These are phyloP conservation scores for Python bivittatus DNA, from an alignment of 2,113 vertebrate genomes.

Conservation along the genomic window DNA sequence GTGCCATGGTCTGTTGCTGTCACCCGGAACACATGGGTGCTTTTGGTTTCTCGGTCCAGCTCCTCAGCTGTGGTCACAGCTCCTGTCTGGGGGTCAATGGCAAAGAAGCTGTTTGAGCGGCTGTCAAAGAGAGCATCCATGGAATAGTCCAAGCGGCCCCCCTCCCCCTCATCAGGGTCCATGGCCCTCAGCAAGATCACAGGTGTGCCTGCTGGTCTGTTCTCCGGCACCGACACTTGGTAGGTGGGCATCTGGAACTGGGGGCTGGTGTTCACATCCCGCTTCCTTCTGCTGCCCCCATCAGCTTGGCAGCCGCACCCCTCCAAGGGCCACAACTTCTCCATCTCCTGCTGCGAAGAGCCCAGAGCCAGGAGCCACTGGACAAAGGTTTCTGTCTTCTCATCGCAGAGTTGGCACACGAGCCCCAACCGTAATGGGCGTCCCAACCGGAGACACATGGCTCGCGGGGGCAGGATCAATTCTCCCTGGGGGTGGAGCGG, in stretches of 20 bases:
- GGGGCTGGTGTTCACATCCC: conserved; percentile 84
- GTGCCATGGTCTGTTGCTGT: conserved; percentile 82
- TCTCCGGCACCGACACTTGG: conserved; percentile 90
- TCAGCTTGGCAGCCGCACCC: conserved; percentile 37
- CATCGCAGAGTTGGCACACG: conserved; percentile 60
- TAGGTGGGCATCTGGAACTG: conserved; percentile 95
- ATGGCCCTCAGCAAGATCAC: conserved; percentile 83
- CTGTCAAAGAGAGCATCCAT: conserved; percentile 95
- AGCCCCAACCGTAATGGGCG: conserved; percentile 65
- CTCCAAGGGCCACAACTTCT: conserved; percentile 52
- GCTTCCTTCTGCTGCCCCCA: conserved; percentile 70
- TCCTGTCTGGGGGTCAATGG: conserved; percentile 75
- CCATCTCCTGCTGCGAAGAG: conserved; percentile 63
- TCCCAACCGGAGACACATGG: conserved; percentile 71
- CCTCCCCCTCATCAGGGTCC: conserved; percentile 87
- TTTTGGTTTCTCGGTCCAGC: conserved; percentile 92
- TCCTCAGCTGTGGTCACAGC: conserved; percentile 81
- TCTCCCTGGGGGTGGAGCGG: conserved; percentile 67
- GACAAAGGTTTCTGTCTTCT: conserved; percentile 11
- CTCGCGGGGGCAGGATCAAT: conserved; percentile 70
- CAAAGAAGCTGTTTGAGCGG: conserved; percentile 85
- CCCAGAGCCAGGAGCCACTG: conserved; percentile 73
- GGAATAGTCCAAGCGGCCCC: conserved; percentile 83
- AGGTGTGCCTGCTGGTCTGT: conserved; percentile 80
- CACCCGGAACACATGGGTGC: conserved; percentile 91